A percentile compares a stretch with the other conserved stretches of the same genome.
Evolutionary conservation across 1,140 invertebrate genomes (phyloP).

Genomic region (Sipha flava): DNA sequence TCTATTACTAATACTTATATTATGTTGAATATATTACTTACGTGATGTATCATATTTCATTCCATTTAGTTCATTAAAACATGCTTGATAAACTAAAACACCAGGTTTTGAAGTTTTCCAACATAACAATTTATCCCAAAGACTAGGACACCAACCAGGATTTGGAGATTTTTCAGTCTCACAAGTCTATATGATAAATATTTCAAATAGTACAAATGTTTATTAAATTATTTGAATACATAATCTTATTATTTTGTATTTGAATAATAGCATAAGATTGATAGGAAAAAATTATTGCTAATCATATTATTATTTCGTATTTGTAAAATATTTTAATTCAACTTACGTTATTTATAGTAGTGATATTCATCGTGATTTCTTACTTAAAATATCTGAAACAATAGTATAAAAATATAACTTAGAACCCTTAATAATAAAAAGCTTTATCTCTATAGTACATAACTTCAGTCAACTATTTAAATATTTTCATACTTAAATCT

Average conservation of each 20-base stretch:
- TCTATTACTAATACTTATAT: too few relatives aligned
- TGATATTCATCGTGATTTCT: neutral
- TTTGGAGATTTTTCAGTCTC: neutral
- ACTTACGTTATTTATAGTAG: neutral
- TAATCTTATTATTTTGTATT: too few relatives aligned
- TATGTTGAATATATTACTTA: slow-evolving; percentile 39
- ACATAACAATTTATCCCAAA: slow-evolving; percentile 65
- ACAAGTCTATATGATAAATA: slow-evolving; percentile 8
- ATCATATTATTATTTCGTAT: too few relatives aligned
- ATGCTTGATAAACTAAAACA: slow-evolving; percentile 54
- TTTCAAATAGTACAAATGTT: too few relatives aligned
- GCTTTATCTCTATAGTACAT: too few relatives aligned
- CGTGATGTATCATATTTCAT: slow-evolving; percentile 63
- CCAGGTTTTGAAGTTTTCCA: slow-evolving; percentile 64
- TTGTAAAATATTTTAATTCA: neutral
- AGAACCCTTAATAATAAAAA: too few relatives aligned
- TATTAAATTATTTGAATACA: too few relatives aligned
- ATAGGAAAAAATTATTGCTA: too few relatives aligned
- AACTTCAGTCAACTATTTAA: too few relatives aligned
- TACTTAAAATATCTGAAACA: neutral
- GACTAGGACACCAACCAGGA: slow-evolving; percentile 46
- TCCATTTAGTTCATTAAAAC: slow-evolving; percentile 65
- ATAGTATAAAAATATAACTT: too few relatives aligned
- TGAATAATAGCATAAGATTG: too few relatives aligned
- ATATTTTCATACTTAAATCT: too few relatives aligned